A percentile compares a stretch with the other conserved stretches of the same genome.
phyloP scores from a whole-genome alignment of 2,797 vertebrate genomes.

The Spinus olivaceus region DNA sequence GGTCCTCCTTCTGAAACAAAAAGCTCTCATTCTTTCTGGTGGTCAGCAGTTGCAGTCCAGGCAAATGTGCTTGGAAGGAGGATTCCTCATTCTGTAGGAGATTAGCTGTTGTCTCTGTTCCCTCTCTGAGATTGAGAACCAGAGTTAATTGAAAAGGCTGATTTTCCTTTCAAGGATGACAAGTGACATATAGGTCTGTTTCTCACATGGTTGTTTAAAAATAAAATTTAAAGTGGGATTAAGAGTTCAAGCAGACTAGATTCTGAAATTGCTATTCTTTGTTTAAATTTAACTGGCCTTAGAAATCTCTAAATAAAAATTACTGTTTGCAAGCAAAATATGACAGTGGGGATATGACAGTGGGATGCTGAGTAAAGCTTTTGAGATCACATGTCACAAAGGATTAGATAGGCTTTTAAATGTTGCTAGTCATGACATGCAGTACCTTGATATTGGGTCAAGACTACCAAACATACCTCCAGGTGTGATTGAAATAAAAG shows the following conservation, averaged over 20 bases:
- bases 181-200: not conserved
- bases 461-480: not conserved
- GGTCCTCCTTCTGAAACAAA: not conserved
- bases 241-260: not conserved
- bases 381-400: not conserved
- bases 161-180: not conserved
- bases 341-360: not conserved
- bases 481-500: not conserved
- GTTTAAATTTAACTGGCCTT: conserved; percentile 3
- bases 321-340: not conserved
- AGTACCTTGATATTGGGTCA: not conserved
- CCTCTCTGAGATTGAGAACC: not conserved
- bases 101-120: not conserved
- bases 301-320: not conserved
- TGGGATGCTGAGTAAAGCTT: not conserved
- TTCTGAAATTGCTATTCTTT: not conserved
- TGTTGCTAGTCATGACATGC: not conserved
- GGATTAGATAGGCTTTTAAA: not conserved
- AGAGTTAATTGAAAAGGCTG: not conserved
- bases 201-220: not conserved
- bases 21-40: not conserved
- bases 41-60: not conserved
- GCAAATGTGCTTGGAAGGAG: not conserved
- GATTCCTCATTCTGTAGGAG: not conserved
- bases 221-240: not conserved